Conservation (phyloP, 92 coral and sea anemone genomes). For the Heteractis magnifica region DNA sequence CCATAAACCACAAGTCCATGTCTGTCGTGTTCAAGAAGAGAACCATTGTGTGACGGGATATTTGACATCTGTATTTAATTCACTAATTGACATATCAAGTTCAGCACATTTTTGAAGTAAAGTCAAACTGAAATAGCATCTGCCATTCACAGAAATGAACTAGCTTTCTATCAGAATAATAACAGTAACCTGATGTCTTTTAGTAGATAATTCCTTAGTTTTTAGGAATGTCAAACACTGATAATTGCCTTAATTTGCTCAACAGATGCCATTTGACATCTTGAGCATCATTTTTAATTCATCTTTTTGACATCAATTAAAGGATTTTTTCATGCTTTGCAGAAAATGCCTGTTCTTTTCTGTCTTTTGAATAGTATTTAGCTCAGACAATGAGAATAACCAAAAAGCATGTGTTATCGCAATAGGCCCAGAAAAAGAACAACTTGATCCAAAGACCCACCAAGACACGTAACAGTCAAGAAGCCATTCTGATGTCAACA, state of each 20-base stretch:
- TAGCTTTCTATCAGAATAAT: neutral
- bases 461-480: neutral
- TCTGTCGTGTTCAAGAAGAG: neutral
- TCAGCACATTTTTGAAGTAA: neutral
- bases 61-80: neutral
- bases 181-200: neutral
- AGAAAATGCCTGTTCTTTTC: no score
- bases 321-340: no score
- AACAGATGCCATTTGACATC: neutral
- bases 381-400: no score
- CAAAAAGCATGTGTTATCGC: no score
- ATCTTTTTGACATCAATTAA: no score
- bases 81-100: neutral
- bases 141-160: neutral
- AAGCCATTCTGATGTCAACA: no score
- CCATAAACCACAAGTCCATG: neutral
- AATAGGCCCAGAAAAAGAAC: no score
- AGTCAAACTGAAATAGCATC: conserved; percentile 5
- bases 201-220: neutral
- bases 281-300: neutral
- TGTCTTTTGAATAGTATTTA: no score
- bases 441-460: no score
- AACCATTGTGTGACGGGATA: neutral
- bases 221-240: neutral
- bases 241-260: neutral